These are phyloP conservation scores for Mechanitis messenoides DNA, from an alignment of 2,888 invertebrate species.

Conservation along the genomic window DNA sequence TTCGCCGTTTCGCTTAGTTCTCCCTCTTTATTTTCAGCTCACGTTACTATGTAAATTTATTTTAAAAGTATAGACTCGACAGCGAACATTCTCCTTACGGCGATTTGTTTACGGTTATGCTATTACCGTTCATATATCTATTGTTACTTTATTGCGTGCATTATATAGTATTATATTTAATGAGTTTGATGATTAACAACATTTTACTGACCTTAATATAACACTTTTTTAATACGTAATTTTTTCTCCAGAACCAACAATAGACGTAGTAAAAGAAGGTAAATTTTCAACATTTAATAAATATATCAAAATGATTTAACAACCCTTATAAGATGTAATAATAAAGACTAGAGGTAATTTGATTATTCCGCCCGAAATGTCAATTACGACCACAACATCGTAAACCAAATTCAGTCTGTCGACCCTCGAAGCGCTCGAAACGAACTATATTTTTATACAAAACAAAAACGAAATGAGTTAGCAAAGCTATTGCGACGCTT, in stretches of 20 bases:
- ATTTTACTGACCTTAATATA: no score
- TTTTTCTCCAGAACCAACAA: no score
- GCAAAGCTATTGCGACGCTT: slow-evolving; percentile 62
- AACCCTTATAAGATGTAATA: not conserved
- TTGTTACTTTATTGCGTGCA: not conserved
- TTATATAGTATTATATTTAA: not conserved
- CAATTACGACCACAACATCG: slow-evolving; percentile 15
- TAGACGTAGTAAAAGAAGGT: not conserved
- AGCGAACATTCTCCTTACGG: slow-evolving; percentile 27
- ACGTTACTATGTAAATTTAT: slow-evolving; percentile 68
- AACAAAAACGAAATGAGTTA: slow-evolving; percentile 69
- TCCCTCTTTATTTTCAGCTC: slow-evolving; percentile 70
- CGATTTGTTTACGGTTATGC: slow-evolving; percentile 24
- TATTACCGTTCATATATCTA: slow-evolving; percentile 21
- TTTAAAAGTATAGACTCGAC: slow-evolving; percentile 34
- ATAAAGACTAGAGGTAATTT: slow-evolving; percentile 11
- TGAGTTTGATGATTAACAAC: not conserved
- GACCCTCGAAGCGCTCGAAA: slow-evolving; percentile 54
- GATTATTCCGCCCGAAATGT: slow-evolving; percentile 14
- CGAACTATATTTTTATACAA: slow-evolving; percentile 70
- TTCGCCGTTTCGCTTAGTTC: slow-evolving; percentile 70
- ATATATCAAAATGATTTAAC: not conserved
- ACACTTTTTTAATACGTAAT: no score
- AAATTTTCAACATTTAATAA: not conserved
- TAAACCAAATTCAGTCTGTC: slow-evolving; percentile 16